Evolutionary conservation across 2,888 invertebrate species (phyloP).

Genomic region (Limnephilus rhombicus): DNA sequence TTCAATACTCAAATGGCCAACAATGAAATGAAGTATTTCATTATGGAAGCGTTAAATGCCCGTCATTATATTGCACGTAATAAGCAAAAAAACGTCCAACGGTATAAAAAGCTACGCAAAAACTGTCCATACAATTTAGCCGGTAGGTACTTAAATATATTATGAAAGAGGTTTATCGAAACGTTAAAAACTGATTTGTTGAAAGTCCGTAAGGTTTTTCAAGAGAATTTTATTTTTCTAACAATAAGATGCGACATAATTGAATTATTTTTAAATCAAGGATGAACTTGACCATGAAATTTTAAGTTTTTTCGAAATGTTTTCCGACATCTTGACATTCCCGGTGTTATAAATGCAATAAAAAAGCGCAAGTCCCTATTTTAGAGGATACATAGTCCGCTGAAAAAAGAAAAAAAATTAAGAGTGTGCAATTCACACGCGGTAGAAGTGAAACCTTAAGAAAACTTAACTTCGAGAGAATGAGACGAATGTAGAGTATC

Average conservation of each 20-base stretch:
- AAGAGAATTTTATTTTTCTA: background rate
- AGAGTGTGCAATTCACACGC: too few species aligned
- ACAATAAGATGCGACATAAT: background rate
- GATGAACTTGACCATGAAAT: background rate
- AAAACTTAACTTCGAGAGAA: too few species aligned
- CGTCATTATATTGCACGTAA: background rate
- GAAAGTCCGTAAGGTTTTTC: background rate
- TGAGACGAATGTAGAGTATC: too few species aligned
- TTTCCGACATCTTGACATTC: background rate
- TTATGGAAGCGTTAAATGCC: background rate
- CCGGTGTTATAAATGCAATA: background rate
- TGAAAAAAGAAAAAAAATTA: background rate
- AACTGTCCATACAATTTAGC: background rate
- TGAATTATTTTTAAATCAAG: background rate
- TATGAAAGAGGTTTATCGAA: background rate
- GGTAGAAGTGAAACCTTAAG: too few species aligned
- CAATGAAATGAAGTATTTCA: background rate
- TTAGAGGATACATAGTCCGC: background rate
- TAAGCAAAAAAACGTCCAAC: background rate
- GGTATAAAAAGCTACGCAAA: background rate
- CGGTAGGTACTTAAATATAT: background rate
- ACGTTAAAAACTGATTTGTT: background rate
- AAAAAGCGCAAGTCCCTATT: background rate
- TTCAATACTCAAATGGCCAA: background rate
- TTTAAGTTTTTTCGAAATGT: background rate